Conservation (phyloP, 2,113 vertebrate species). For the Anolis carolinensis region DNA sequence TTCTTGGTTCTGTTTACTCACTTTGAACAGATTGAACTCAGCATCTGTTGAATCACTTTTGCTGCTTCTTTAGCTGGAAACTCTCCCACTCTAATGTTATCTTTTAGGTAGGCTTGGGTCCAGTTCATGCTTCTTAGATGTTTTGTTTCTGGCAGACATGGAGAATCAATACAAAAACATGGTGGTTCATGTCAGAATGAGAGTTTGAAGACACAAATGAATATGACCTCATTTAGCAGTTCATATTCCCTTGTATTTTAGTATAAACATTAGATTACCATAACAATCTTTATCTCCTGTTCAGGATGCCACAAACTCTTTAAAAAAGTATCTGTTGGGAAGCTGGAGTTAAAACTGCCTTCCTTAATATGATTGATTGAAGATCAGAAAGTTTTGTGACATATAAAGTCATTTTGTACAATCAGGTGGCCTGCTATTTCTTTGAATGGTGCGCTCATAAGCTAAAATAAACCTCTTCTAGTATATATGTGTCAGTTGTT, state of each 20-base stretch:
- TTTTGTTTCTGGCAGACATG: neutral
- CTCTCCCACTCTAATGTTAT: too few species aligned
- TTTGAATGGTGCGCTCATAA: neutral
- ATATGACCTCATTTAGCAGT: neutral
- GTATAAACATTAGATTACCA: neutral
- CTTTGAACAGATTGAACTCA: neutral
- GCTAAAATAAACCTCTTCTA: neutral
- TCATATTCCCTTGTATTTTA: neutral
- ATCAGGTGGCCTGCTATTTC: neutral
- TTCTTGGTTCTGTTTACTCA: neutral
- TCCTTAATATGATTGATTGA: neutral
- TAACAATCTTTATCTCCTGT: neutral
- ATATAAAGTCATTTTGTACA: neutral
- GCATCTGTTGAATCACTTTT: too few species aligned
- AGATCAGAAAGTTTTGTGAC: neutral
- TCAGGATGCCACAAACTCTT: neutral
- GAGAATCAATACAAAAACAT: neutral
- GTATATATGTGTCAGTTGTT: neutral
- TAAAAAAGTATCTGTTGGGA: neutral
- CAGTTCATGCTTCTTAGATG: neutral
- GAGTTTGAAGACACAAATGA: neutral
- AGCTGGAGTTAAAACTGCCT: neutral
- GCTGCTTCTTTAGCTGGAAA: neutral
- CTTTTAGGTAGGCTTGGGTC: neutral
- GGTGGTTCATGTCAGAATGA: neutral